A percentile compares a stretch with the other conserved stretches of the same genome.
Evolutionary conservation across 2,797 vertebrate species (phyloP).

Genomic region (Gastrophryne carolinensis): DNA sequence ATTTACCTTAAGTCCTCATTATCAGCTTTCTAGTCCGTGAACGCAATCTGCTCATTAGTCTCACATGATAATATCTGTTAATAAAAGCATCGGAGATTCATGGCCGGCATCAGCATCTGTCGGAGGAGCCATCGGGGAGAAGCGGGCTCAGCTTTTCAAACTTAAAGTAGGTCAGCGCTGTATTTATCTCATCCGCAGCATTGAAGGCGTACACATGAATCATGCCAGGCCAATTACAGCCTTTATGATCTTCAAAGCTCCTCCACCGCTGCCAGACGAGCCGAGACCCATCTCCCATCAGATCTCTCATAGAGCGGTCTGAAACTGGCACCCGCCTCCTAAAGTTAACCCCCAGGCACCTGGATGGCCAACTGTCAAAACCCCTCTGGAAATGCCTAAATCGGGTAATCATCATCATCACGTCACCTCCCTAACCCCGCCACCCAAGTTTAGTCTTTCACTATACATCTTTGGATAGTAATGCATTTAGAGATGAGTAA

Average conservation of each 20-base stretch:
- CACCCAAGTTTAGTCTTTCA: too few species aligned
- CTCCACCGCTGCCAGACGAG: background rate
- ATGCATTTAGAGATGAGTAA: too few species aligned
- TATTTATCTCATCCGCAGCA: constrained; percentile 27
- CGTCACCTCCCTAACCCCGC: too few species aligned
- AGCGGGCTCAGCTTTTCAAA: constrained; percentile 7
- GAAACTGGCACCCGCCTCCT: too few species aligned
- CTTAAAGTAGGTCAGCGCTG: constrained; percentile 33
- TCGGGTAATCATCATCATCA: too few species aligned
- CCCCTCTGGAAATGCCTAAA: too few species aligned
- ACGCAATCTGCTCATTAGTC: constrained; percentile 2
- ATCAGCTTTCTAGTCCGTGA: background rate
- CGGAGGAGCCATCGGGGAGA: background rate
- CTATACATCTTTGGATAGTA: too few species aligned
- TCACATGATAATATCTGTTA: background rate
- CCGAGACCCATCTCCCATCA: background rate
- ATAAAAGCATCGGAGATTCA: constrained; percentile 23
- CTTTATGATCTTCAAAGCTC: constrained; percentile 29
- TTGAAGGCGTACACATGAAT: constrained; percentile 30
- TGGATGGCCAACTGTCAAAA: too few species aligned
- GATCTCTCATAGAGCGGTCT: background rate
- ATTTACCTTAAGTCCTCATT: background rate
- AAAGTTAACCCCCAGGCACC: too few species aligned
- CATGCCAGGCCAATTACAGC: constrained; percentile 36
- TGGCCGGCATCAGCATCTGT: constrained; percentile 9